Conservation (phyloP, 2,113 vertebrate genomes). For the Drymodes brunneopygia region DNA sequence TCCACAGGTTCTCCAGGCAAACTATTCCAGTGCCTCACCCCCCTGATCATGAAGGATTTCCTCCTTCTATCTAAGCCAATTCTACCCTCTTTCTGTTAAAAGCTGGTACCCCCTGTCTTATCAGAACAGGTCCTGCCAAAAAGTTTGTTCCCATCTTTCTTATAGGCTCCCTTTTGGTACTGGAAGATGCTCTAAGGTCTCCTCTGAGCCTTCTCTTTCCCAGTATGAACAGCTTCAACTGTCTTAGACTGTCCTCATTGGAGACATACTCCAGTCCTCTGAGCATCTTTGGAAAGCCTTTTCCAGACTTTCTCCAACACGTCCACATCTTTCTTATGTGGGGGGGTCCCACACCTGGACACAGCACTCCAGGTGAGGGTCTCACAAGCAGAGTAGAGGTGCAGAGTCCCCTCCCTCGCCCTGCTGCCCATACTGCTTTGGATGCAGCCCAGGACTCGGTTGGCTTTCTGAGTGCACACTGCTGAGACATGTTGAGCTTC, state of each 20-base stretch:
- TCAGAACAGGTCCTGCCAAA: not conserved
- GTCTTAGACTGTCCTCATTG: not conserved
- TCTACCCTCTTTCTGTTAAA: not conserved
- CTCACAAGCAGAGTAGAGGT: accelerated
- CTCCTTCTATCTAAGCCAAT: not conserved
- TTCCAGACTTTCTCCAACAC: not conserved
- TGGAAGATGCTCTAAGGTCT: not conserved
- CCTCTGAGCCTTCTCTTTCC: not conserved
- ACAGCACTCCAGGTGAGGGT: not conserved
- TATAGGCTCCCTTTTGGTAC: not conserved
- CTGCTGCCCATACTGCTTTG: not conserved
- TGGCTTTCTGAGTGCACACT: not conserved
- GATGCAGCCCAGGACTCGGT: not conserved
- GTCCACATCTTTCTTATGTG: not conserved
- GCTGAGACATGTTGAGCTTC: not conserved
- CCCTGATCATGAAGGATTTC: not conserved
- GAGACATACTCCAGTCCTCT: not conserved
- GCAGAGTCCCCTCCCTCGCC: not conserved
- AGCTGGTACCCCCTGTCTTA: not conserved
- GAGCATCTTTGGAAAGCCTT: not conserved
- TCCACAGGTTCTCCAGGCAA: not conserved
- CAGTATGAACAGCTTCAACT: not conserved
- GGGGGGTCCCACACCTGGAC: not conserved
- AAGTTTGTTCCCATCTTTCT: not conserved
- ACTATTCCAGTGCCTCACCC: not conserved